Base-by-base conservation (phyloP, 2,113 vertebrate genomes). In the Parotia lawesii region DNA sequence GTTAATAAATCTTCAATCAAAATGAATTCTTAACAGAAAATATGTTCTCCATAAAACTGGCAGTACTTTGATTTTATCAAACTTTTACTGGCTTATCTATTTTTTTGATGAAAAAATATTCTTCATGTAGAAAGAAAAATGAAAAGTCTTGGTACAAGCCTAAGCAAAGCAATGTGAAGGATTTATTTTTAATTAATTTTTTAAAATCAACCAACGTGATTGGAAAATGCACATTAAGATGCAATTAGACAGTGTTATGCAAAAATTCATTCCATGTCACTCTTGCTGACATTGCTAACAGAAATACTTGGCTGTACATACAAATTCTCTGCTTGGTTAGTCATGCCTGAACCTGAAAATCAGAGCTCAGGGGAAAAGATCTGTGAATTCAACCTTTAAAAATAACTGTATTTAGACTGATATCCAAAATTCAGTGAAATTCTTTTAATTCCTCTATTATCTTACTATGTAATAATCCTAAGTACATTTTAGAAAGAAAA, bases 131-230 rank as follows among this genome's bases (percentile, higher is more conserved):
- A 24, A 40, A 82, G 24, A 48, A 33, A 4, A 8, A 14, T 4
- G 15, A 57, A 74, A 62, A 54, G 3, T 57, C 12, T 64, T 54
- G 4, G 18, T 64, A 76, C 33, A 76, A 69, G 7, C 10, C 25
- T 79, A 72, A 69, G 20, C 2, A 82, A 53, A 60, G 5, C 7
- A 40, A 58, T 22, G 15, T 7, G 12, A 66, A 82, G 8, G 8
- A 38, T 60, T 50, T 67, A 17, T 79, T 90, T 82, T 70, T 71
- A 65, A 69, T 70, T 47, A 7, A 27, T 87, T 90, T 70, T 53
- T 5, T 66, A 71, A 45, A 42, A 28, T 62, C 9, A 56, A 72
- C 14, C 9, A 38, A 15, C 0, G 0, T 21, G 18, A 38, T 8
- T 44, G 24, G 20, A 67, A 90, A 86, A 73, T 44, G 29, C 24